These are phyloP conservation scores for Sturmia bella DNA, from an alignment of 2,888 invertebrate species.

Conservation along the genomic window DNA sequence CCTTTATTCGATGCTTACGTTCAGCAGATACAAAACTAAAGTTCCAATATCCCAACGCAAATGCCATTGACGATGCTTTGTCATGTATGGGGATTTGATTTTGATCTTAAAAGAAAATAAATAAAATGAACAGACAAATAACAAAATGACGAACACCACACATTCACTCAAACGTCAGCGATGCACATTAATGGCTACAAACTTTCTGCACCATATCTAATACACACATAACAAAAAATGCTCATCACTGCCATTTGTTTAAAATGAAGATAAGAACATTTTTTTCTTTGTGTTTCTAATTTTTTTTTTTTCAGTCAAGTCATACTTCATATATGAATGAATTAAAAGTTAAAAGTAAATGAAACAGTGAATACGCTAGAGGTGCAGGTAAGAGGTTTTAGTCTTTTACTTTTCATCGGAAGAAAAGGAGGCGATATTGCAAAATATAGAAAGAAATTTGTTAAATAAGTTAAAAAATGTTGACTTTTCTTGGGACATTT, in stretches of 20 bases:
- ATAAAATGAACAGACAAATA: constrained; percentile 27
- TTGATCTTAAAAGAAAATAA: constrained; percentile 58
- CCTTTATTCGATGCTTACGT: constrained; percentile 11
- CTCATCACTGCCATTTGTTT: constrained; percentile 59
- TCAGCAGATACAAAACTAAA: constrained; percentile 41
- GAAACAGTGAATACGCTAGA: constrained; percentile 27
- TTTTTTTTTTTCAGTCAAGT: constrained; percentile 5
- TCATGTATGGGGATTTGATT: constrained; percentile 65
- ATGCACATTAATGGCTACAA: constrained; percentile 1
- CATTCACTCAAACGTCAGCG: neutral
- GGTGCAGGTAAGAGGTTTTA: constrained; percentile 3
- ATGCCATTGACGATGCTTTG: constrained; percentile 65
- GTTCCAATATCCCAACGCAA: constrained; percentile 52
- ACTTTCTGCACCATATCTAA: constrained; percentile 35
- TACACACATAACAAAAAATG: constrained; percentile 46
- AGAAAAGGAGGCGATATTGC: neutral
- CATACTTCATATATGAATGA: constrained; percentile 2
- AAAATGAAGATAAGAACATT: constrained; percentile 33
- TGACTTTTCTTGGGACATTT: too few relatives aligned
- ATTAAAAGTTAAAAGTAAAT: constrained; percentile 17
- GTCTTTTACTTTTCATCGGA: neutral
- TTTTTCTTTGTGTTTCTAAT: constrained; percentile 1
- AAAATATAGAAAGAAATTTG: too few relatives aligned
- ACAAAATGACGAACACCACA: constrained; percentile 33
- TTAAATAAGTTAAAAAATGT: too few relatives aligned